These are phyloP conservation scores for Salvelinus namaycush DNA, from an alignment of 2,113 vertebrate genomes.

Conservation along the genomic window DNA sequence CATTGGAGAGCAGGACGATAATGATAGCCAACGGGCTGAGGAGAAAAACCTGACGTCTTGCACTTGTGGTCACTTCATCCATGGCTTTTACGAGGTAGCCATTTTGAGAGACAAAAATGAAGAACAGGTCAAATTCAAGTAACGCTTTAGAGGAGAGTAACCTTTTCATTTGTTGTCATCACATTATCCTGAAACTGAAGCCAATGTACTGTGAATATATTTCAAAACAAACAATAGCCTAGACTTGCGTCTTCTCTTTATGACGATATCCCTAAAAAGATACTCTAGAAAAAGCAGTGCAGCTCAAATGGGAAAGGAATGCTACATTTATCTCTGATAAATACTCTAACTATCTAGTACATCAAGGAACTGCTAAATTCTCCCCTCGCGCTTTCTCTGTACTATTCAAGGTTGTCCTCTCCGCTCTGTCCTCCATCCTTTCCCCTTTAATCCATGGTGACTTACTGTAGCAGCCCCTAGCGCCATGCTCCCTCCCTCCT, in stretches of 20 bases:
- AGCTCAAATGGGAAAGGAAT: too few species aligned
- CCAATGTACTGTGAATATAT: too few species aligned
- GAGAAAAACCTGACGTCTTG: constrained; percentile 34
- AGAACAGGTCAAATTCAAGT: too few species aligned
- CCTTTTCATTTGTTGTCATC: too few species aligned
- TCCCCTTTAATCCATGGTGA: background rate
- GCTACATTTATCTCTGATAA: background rate
- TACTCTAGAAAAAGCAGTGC: too few species aligned
- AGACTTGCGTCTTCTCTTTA: too few species aligned
- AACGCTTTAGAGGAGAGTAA: too few species aligned
- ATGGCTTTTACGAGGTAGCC: too few species aligned
- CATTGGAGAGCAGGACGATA: constrained; percentile 50
- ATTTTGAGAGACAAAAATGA: too few species aligned
- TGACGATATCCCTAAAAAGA: too few species aligned
- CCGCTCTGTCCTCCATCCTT: background rate
- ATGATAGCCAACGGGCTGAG: constrained; percentile 57
- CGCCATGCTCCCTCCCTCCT: constrained; percentile 5
- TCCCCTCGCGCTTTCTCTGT: background rate
- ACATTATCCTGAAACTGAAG: too few species aligned
- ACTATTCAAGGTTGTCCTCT: background rate
- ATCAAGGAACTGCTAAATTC: background rate
- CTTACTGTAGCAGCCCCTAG: background rate
- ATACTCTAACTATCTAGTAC: background rate
- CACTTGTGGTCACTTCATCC: background rate
- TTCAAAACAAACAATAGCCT: too few species aligned